Base-by-base conservation (phyloP, 2,888 invertebrate species). In the Andricus curvator region DNA sequence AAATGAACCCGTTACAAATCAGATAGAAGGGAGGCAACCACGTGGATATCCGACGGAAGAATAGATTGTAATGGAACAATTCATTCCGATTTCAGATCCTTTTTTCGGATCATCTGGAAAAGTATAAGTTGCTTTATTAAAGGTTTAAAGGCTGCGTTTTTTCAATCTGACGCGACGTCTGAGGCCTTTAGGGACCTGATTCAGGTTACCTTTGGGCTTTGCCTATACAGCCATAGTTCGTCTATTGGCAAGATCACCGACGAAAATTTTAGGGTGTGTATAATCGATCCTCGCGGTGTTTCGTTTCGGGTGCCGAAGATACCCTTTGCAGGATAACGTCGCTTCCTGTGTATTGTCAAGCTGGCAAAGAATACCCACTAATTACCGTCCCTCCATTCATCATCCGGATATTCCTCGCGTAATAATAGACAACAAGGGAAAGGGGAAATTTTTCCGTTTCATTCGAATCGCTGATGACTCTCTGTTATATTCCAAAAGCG, bases 341-440 rank as follows among this genome's bases (percentile, higher is more conserved):
- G 83, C 82, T 83, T 84, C 84, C 84, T 84, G 84, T 76, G 80
- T 81, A 83, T 84, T 84, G 83, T 84, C 64, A 76, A 8, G 74
- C 80, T 78, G 66, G 78, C 77, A 81, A 83, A 83, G 83, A 83
- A 84, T 83, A 79, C 80, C 81, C 81, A 78, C 83, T 84, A 84
- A 84, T 84, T 84, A 83, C 83, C 83, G 78, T 80, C 33, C 74
- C 76, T 78, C 70, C 79, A 81, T 81, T 83, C 80, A 70, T 70
- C 70, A 70, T 70, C 25, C 70, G 70, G 22, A 70, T 70, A 70
- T 70, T 48, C 29, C 44, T 70, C 51, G 25, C 25, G 25, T 17
- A 68, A 68, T 68, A 68, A 70, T 70, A 70, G 25, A 62, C 25
- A 25, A 62, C 25, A 62, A 25, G 62, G 25, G 11, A 62, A 25